These are phyloP conservation scores for Hipposideros larvatus DNA, from an alignment of 2,797 vertebrate genomes.

Conservation along the genomic window DNA sequence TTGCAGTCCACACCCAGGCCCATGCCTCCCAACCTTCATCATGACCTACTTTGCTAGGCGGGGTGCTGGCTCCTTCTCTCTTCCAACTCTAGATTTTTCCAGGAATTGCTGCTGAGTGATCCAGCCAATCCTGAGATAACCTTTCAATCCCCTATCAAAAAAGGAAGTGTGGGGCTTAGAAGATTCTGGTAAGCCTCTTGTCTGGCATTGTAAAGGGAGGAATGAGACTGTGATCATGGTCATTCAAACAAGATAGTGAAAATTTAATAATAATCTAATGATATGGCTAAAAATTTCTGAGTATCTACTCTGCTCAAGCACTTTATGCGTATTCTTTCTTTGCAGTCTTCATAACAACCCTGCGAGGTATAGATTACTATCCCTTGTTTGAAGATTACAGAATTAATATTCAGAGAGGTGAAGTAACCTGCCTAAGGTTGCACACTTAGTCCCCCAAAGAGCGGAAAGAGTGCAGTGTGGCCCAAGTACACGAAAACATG, in stretches of 20 bases:
- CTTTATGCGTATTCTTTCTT: background rate
- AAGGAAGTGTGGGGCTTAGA: background rate
- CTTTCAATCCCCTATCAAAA: background rate
- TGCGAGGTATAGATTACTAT: background rate
- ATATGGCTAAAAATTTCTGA: background rate
- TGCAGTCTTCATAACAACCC: background rate
- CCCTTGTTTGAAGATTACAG: background rate
- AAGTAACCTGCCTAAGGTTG: background rate
- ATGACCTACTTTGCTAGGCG: slow-evolving; percentile 51
- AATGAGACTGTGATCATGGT: background rate
- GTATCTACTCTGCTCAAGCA: background rate
- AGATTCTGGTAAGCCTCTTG: background rate
- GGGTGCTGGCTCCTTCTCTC: background rate
- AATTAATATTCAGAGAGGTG: background rate
- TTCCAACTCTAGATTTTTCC: slow-evolving; percentile 50
- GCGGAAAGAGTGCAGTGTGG: background rate
- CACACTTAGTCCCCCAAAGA: background rate
- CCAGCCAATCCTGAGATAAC: slow-evolving; percentile 34
- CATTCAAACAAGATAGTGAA: background rate
- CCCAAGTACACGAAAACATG: background rate
- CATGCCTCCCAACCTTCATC: background rate
- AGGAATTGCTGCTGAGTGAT: slow-evolving; percentile 35
- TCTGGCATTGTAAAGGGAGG: background rate
- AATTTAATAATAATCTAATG: background rate
- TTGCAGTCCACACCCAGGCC: background rate